Conservation (phyloP, 2,797 vertebrate species). For the Gallirallus australis region DNA sequence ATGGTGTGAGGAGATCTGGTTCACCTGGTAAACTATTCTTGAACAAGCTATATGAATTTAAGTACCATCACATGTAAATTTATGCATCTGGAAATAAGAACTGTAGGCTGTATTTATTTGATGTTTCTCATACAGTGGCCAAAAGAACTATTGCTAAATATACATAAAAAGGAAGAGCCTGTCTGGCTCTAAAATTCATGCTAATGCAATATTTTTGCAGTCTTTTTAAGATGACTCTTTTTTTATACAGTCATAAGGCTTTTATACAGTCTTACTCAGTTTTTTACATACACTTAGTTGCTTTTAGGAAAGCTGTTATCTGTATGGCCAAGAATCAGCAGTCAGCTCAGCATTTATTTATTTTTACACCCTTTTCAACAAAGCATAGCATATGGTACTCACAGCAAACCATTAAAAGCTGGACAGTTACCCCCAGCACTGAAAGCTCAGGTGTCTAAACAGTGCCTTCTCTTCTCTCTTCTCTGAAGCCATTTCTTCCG, state of each 20-base stretch:
- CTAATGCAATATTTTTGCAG: background rate
- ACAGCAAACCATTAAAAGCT: background rate
- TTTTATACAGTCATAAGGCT: background rate
- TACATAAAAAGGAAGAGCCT: background rate
- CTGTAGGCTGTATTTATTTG: background rate
- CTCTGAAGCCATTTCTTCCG: background rate
- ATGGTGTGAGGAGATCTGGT: background rate
- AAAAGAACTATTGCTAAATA: background rate
- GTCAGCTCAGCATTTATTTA: background rate
- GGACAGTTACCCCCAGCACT: background rate
- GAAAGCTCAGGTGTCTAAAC: background rate
- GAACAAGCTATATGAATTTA: background rate
- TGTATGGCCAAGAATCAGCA: too few relatives aligned
- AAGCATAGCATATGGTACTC: background rate
- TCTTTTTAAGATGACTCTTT: background rate
- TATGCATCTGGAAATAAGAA: background rate
- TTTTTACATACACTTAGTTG: background rate
- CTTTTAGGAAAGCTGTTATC: background rate
- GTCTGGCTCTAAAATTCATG: background rate
- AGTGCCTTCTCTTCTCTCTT: background rate
- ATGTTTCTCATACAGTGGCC: background rate
- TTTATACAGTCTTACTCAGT: background rate
- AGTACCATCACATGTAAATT: background rate
- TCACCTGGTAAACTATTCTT: background rate
- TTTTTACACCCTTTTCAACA: background rate